Percentiles rank a stretch among this genome's conserved stretches.
phyloP scores from a whole-genome alignment of 2,113 vertebrate genomes.

The Nymphicus hollandicus region DNA sequence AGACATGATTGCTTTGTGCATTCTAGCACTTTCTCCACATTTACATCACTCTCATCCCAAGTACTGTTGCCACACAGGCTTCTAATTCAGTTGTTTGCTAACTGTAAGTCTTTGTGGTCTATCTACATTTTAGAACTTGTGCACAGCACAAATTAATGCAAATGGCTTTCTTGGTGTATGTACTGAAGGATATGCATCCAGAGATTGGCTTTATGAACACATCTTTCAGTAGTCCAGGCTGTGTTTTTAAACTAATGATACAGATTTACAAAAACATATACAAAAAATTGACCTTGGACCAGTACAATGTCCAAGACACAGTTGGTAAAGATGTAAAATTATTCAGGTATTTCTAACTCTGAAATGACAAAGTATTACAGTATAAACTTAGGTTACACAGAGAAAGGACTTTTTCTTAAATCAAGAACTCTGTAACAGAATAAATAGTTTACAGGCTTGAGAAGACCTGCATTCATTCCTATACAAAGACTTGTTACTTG shows the following conservation, averaged over 20 bases:
- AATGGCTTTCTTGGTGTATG: background rate
- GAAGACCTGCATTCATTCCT: background rate
- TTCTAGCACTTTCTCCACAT: background rate
- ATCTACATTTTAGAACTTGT: constrained; percentile 52
- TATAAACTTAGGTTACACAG: background rate
- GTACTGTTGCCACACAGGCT: background rate
- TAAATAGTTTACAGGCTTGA: constrained; percentile 25
- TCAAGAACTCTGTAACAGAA: background rate
- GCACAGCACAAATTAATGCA: constrained; percentile 58
- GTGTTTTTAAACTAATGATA: constrained; percentile 23
- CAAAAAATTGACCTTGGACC: background rate
- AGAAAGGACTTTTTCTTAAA: background rate
- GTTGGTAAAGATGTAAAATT: background rate
- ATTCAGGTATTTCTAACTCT: background rate
- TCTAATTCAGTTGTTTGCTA: background rate
- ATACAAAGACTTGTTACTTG: background rate
- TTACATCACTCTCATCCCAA: background rate
- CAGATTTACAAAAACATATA: constrained; percentile 8
- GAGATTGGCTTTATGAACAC: background rate
- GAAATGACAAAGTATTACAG: background rate
- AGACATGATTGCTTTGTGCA: background rate
- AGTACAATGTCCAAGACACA: constrained; percentile 1
- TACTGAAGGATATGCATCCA: background rate
- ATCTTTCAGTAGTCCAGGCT: background rate
- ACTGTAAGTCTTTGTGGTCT: background rate